Base-by-base conservation (phyloP, 2,797 vertebrate genomes). In the Ceryle rudis region DNA sequence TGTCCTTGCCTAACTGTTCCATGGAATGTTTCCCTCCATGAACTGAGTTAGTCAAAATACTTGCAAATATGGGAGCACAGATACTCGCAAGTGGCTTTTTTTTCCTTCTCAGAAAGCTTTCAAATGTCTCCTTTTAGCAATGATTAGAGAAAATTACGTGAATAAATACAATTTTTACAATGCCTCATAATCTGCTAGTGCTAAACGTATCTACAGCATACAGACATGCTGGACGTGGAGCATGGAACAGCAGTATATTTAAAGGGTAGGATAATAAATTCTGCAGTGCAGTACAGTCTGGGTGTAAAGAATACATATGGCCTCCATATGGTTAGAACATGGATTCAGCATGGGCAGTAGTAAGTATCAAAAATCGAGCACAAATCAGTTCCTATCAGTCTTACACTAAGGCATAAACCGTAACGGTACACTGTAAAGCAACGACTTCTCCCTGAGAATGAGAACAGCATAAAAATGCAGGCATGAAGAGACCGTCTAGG, bases 301-400 rank as follows among this genome's bases (percentile, higher is more conserved):
- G 67, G 83, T 44, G 31, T 81, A 82, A 94, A 92, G 80, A 96
- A 96, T 69, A 93, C 86, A 91, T 95, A 87, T 96, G 93, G 73
- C 16, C 85, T 57, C 86, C 90, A 93, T 19, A 83, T 83, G 85
- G 96, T 72, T 72, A 91, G 54, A 91, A 97, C 93, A 95, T 67
- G 4, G 92, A 96, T 82, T 87, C 74, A 81, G 51, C 54, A 81
- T 14, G 15, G 84, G 58, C 70, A 96, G 75, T 16, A 91, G n/a
- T 58, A 80, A 87, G 41, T 13, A 42, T 33, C 46, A 86, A 80
- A 70, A 93, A 47, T 64, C 52, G 61, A 94, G 81, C 35, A 55
- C 83, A 93, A 86, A 70, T 84, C 44, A 22, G 9, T 77, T 93
- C 70, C 18, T 82, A 65, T 42, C 44, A 81, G n/a, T 90, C 46